Percentiles rank a stretch among this genome's conserved stretches.
phyloP scores from a whole-genome alignment of 2,888 invertebrate genomes.

The Tenthredo livida region DNA sequence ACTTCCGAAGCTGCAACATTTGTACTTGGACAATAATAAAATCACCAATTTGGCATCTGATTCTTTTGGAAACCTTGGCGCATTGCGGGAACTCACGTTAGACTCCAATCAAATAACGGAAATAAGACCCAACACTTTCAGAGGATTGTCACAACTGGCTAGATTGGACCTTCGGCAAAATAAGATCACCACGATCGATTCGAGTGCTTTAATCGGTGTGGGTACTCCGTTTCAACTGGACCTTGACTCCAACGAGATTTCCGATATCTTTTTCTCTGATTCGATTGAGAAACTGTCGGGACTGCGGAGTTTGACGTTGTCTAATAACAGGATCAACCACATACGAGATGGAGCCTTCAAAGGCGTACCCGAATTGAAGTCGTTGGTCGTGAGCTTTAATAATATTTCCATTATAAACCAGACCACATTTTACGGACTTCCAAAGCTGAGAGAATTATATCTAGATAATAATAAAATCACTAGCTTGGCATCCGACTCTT shows the following conservation, averaged over 20 bases:
- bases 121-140: constrained; percentile 61
- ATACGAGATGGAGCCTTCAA: neutral
- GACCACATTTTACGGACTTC: neutral
- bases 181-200: neutral
- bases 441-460: neutral
- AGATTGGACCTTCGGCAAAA: neutral
- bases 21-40: constrained; percentile 72
- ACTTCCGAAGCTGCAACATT: neutral
- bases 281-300: neutral
- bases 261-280: neutral
- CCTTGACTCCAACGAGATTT: neutral
- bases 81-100: constrained; percentile 72
- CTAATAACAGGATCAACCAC: neutral
- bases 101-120: constrained; percentile 74
- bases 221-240: neutral
- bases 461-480: neutral
- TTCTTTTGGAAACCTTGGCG: constrained; percentile 72
- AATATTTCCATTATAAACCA: neutral
- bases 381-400: neutral
- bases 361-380: neutral
- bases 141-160: neutral
- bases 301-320: neutral
- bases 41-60: constrained; percentile 73
- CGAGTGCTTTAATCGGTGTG: neutral
- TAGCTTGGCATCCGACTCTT: neutral